Percentiles rank a stretch among this genome's conserved stretches.
phyloP scores from a whole-genome alignment of 2,113 vertebrate species.

The Etheostoma spectabile region DNA sequence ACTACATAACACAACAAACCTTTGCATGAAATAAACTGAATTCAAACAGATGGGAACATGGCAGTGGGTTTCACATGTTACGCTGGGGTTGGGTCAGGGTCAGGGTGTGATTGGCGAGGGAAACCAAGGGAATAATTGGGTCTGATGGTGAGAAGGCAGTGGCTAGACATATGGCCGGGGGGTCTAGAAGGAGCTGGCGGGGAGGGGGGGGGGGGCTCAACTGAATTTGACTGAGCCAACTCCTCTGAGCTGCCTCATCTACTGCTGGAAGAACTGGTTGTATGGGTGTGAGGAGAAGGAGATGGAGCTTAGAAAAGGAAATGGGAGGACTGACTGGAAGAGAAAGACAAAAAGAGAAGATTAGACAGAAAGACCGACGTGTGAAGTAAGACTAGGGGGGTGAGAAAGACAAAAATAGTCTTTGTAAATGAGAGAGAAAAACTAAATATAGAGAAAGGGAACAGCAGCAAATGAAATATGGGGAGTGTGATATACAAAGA shows the following conservation, averaged over 20 bases:
- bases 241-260: constrained; percentile 21
- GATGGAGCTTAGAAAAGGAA: neutral
- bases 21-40: neutral
- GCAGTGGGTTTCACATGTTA: neutral
- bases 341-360: neutral
- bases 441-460: neutral
- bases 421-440: neutral
- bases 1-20: neutral
- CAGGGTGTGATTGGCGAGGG: constrained; percentile 35
- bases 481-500: neutral
- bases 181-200: constrained; percentile 33
- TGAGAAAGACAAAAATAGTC: neutral
- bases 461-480: neutral
- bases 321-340: constrained; percentile 5
- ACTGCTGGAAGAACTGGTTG: constrained; percentile 1
- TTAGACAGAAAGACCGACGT: neutral
- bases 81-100: constrained; percentile 12
- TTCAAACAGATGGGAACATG: neutral
- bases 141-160: constrained; percentile 58
- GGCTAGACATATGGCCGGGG: constrained; percentile 71
- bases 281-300: neutral
- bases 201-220: neutral
- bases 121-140: constrained; percentile 60
- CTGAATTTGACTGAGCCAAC: constrained; percentile 21
- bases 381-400: neutral